Evolutionary conservation across 2,797 vertebrate genomes (phyloP).

Genomic region (Alosa sapidissima): DNA sequence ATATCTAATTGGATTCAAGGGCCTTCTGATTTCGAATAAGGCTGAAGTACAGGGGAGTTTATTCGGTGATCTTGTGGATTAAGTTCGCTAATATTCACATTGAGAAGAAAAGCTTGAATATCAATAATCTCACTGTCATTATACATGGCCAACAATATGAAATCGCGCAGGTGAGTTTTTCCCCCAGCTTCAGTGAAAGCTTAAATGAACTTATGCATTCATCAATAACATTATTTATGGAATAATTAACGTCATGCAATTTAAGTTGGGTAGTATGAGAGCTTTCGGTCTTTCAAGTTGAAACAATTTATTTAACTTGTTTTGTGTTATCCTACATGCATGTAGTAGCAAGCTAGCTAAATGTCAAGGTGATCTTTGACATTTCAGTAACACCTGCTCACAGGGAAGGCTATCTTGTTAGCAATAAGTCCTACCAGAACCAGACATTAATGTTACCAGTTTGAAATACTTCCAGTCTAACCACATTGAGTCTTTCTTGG

Average conservation of each 20-base stretch:
- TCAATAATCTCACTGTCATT: slow-evolving; percentile 6
- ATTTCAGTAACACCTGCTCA: slow-evolving; percentile 35
- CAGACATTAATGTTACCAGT: not conserved
- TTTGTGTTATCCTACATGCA: not conserved
- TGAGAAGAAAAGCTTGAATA: not conserved
- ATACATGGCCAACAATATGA: slow-evolving; percentile 71
- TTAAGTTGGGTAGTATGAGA: not conserved
- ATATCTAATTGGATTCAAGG: slow-evolving; percentile 43
- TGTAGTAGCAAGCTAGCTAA: not conserved
- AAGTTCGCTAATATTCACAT: not conserved
- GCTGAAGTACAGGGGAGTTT: slow-evolving; percentile 40
- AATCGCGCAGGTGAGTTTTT: slow-evolving; percentile 71
- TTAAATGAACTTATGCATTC: not conserved
- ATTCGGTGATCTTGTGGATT: slow-evolving; percentile 17
- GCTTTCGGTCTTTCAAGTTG: not conserved
- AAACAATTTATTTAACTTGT: not conserved
- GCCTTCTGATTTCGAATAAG: slow-evolving; percentile 59
- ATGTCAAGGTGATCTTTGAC: slow-evolving; percentile 31
- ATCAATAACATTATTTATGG: not conserved
- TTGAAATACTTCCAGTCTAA: not conserved
- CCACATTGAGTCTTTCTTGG: not conserved
- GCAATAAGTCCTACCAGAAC: not conserved
- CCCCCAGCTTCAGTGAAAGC: not conserved
- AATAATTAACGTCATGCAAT: not conserved
- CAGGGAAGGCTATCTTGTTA: not conserved